phyloP scores from a whole-genome alignment of 2,113 vertebrate genomes.

The Verasper variegatus region DNA sequence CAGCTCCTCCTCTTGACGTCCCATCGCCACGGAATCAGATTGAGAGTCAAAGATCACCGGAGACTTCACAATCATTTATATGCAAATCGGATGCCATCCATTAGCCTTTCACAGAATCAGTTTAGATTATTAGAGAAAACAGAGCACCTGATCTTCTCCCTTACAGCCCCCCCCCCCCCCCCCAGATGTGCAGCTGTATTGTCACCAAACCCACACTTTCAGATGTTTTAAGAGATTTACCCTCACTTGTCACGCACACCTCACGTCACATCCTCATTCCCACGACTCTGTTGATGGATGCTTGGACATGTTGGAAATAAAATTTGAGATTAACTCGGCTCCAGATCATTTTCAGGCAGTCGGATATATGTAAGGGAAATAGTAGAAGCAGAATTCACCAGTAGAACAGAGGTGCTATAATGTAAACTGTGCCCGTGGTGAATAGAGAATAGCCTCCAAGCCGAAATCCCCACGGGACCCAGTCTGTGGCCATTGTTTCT shows the following conservation, averaged over 20 bases:
- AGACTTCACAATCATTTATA: slow-evolving; percentile 80
- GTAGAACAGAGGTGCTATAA: neutral
- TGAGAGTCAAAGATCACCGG: slow-evolving; percentile 74
- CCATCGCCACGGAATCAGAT: slow-evolving; percentile 63
- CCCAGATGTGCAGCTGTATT: no score
- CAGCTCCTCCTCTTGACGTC: slow-evolving; percentile 46
- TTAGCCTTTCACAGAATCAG: slow-evolving; percentile 80
- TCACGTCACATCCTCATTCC: slow-evolving; percentile 20
- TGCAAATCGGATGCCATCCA: slow-evolving; percentile 83
- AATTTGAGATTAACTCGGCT: slow-evolving; percentile 1
- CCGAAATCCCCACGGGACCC: slow-evolving; percentile 16
- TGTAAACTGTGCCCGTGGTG: neutral
- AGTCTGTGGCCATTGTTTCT: slow-evolving; percentile 32
- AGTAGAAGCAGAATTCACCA: neutral
- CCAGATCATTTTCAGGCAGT: neutral
- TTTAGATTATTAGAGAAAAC: slow-evolving; percentile 75
- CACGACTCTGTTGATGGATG: slow-evolving; percentile 47
- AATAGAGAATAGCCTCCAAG: slow-evolving; percentile 15
- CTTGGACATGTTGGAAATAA: slow-evolving; percentile 24
- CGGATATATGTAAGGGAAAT: neutral
- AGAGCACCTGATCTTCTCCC: neutral
- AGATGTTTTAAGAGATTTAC: slow-evolving; percentile 61
- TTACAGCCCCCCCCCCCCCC: no score
- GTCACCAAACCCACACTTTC: no score
- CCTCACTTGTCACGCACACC: slow-evolving; percentile 30